A percentile compares a stretch with the other conserved stretches of the same genome.
Evolutionary conservation across 2,888 invertebrate species (phyloP).

Genomic region (Cecidostiba fungosa): DNA sequence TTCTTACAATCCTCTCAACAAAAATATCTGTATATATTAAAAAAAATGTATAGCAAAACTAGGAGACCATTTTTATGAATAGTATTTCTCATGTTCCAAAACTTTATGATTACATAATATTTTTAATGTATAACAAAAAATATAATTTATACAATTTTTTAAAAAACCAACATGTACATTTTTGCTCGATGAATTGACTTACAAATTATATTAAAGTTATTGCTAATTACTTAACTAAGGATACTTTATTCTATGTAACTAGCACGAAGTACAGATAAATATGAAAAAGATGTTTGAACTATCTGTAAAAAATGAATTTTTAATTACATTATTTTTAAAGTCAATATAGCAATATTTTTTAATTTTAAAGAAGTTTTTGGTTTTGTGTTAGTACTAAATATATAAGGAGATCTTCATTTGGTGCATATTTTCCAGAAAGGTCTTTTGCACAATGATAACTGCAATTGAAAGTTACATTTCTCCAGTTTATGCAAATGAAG

Average conservation of each 20-base stretch:
- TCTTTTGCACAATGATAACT: background rate
- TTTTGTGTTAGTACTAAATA: background rate
- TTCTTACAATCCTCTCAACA: too few relatives aligned
- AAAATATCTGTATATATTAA: too few relatives aligned
- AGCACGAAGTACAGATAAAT: constrained; percentile 62
- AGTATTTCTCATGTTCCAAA: too few relatives aligned
- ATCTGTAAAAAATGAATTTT: constrained; percentile 54
- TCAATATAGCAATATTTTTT: too few relatives aligned
- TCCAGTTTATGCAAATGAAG: background rate
- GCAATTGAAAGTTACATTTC: constrained; percentile 2
- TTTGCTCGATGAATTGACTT: too few relatives aligned
- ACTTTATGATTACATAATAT: background rate
- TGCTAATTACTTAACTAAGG: too few relatives aligned
- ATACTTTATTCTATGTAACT: constrained; percentile 12
- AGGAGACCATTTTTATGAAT: too few relatives aligned
- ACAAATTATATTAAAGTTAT: too few relatives aligned
- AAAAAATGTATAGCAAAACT: too few relatives aligned
- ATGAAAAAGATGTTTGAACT: constrained; percentile 63
- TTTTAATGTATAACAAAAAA: background rate
- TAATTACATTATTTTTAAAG: background rate
- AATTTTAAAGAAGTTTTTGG: background rate
- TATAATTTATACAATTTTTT: background rate
- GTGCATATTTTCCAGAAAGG: background rate
- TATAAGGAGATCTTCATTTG: constrained; percentile 8
- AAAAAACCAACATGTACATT: background rate